phyloP scores from a whole-genome alignment of 2,888 invertebrate species.

The Andrena praecox region DNA sequence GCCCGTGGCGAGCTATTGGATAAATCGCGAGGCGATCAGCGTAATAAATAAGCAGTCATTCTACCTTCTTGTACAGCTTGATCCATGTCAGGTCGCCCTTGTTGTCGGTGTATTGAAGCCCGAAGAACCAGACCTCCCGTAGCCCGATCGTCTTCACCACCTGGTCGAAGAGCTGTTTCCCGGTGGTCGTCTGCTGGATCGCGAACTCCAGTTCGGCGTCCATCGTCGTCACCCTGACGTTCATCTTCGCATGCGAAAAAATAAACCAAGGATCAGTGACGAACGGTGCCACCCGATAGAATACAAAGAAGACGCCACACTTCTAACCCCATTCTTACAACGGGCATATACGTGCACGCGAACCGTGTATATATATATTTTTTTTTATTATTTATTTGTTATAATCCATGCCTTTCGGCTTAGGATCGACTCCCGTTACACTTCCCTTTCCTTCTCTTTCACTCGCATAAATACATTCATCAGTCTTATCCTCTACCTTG shows the following conservation, averaged over 20 bases:
- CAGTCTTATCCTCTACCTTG: too few relatives aligned
- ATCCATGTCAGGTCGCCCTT: slow-evolving; percentile 99
- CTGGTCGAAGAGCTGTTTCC: slow-evolving; percentile 99
- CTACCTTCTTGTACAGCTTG: slow-evolving; percentile 99
- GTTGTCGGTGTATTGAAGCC: slow-evolving; percentile 99
- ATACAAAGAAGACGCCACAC: slow-evolving; percentile 20
- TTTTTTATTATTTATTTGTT: too few relatives aligned
- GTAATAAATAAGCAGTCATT: slow-evolving; percentile 69
- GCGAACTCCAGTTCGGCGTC: slow-evolving; percentile 99
- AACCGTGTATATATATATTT: too few relatives aligned
- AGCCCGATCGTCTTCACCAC: slow-evolving; percentile 99
- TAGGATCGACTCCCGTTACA: too few relatives aligned
- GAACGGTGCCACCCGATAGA: slow-evolving; percentile 26
- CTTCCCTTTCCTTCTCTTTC: too few relatives aligned
- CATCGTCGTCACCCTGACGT: slow-evolving; percentile 99
- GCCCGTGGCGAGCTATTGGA: background rate
- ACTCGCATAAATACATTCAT: too few relatives aligned
- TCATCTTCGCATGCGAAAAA: slow-evolving; percentile 90
- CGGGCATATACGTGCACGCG: too few relatives aligned
- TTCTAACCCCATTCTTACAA: slow-evolving; percentile 13
- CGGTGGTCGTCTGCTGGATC: slow-evolving; percentile 99
- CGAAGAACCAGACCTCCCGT: slow-evolving; percentile 99
- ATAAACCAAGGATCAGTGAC: slow-evolving; percentile 35
- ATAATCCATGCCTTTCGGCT: too few relatives aligned
- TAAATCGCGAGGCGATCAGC: background rate